These are phyloP conservation scores for Xerus inauris DNA, from an alignment of 2,113 vertebrate species.

Conservation along the genomic window DNA sequence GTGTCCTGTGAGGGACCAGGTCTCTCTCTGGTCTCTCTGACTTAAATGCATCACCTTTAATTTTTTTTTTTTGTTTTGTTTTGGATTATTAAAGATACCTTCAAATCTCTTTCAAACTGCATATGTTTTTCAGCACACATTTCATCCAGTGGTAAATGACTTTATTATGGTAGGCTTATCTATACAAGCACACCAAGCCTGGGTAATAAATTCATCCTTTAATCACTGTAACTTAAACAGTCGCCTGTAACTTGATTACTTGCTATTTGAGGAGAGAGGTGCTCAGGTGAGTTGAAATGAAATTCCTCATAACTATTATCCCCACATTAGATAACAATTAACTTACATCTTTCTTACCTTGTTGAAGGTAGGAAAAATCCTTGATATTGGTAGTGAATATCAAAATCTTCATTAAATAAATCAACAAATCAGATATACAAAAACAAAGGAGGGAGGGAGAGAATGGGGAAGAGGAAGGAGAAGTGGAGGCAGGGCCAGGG, in stretches of 20 bases:
- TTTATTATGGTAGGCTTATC: not conserved
- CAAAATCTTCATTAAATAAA: not conserved
- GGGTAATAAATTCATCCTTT: not conserved
- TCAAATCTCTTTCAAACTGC: slow-evolving; percentile 15
- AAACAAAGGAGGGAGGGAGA: not conserved
- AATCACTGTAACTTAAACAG: not conserved
- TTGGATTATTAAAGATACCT: slow-evolving; percentile 39
- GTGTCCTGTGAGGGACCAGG: not conserved
- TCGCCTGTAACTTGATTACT: not conserved
- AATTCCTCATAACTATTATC: slow-evolving; percentile 28
- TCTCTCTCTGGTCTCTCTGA: not conserved
- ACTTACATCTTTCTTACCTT: slow-evolving; percentile 7
- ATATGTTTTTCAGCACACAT: not conserved
- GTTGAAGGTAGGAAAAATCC: not conserved
- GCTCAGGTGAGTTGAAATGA: not conserved
- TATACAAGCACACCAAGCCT: not conserved
- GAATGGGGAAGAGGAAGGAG: no score
- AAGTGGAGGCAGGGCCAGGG: no score
- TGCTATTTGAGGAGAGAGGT: not conserved
- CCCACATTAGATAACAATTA: not conserved
- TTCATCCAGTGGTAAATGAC: not conserved
- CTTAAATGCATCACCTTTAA: not conserved
- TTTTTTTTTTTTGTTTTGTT: not conserved
- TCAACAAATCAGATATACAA: not conserved
- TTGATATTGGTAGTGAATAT: not conserved